Evolutionary conservation across 2,797 vertebrate species (phyloP).

Genomic region (Notolepis coatsorum): DNA sequence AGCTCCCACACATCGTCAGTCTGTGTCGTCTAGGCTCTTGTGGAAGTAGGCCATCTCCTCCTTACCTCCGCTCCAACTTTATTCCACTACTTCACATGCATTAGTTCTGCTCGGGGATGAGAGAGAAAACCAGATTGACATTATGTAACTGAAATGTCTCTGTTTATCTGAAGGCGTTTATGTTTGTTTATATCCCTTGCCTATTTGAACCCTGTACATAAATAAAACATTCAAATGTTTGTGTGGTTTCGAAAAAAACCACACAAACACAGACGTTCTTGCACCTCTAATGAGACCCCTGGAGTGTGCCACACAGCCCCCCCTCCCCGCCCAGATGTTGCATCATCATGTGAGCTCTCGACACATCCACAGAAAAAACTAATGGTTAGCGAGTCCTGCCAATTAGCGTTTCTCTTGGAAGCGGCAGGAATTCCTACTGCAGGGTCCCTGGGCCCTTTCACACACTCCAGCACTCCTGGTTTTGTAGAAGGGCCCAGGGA

Average conservation of each 20-base stretch:
- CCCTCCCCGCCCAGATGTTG: not conserved
- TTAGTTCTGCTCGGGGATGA: not conserved
- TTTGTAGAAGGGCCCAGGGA: not conserved
- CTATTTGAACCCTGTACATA: too few species aligned
- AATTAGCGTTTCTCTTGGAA: conserved; percentile 37
- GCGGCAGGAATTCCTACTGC: not conserved
- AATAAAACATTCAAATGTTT: not conserved
- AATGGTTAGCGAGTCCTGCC: conserved; percentile 23
- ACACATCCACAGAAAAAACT: conserved; percentile 9
- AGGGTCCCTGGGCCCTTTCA: not conserved
- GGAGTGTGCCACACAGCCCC: not conserved
- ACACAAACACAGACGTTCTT: not conserved
- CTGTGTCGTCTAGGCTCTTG: conserved; percentile 61
- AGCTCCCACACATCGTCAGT: conserved; percentile 32
- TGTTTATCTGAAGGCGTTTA: too few species aligned
- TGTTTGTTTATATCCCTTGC: too few species aligned
- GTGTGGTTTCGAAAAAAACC: not conserved
- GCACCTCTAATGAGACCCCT: not conserved
- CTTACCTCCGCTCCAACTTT: conserved; percentile 11
- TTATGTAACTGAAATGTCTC: too few species aligned
- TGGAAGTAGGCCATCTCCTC: conserved; percentile 68
- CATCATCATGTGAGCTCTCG: conserved; percentile 18
- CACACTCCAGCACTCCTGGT: conserved; percentile 1
- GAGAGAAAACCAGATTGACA: too few species aligned
- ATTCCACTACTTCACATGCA: not conserved